Evolutionary conservation across 2,113 vertebrate species (phyloP), one percentile per base, ranked within the genome.

Genomic region (Erpornis zantholeuca): DNA sequence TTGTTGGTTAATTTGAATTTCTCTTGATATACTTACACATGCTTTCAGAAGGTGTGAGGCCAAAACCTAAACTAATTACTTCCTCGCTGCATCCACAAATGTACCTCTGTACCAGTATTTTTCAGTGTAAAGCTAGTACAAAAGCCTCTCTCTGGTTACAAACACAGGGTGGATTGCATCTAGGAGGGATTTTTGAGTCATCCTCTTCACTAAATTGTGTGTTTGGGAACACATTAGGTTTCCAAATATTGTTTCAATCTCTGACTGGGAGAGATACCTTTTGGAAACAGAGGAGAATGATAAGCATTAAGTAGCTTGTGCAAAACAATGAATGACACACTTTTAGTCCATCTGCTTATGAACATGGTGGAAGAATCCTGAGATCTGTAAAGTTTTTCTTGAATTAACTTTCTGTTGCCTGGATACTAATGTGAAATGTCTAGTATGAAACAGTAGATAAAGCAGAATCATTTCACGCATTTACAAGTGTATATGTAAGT

Each of bases 381-480:
- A 90, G 61, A 83, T 82, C 59, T 38, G 36, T 53, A 44, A 95
- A 86, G 36, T 76, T 82, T 94, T 79, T 76, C 70, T 79, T 79
- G 65, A 92, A 86, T 91, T 88, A 89, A 94, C 64, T 94, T 94
- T 82, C 80, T 91, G 91, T 95, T 96, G 92, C 86, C 52, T 91
- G 73, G 81, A 92, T 92, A 89, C 78, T 76, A 89, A 90, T 75
- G 40, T 82, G 36, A 88, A 92, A 91, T 78, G 10, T 40, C 56
- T 92, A 86, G 23, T 69, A 64, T 35, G 36, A 79, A 94, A 90
- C 40, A 81, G n/a, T 53, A 86, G 77, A 90, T 38, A 82, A 92
- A 92, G 40, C 7, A 69, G 49, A 94, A 86, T 59, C 2, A 72
- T 78, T 71, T 89, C 10, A 64, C 61, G 49, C 29, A 91, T 95